Percentiles rank a stretch among this genome's conserved stretches.
Evolutionary conservation across 2,113 vertebrate species (phyloP).

Genomic region (Lagopus muta): DNA sequence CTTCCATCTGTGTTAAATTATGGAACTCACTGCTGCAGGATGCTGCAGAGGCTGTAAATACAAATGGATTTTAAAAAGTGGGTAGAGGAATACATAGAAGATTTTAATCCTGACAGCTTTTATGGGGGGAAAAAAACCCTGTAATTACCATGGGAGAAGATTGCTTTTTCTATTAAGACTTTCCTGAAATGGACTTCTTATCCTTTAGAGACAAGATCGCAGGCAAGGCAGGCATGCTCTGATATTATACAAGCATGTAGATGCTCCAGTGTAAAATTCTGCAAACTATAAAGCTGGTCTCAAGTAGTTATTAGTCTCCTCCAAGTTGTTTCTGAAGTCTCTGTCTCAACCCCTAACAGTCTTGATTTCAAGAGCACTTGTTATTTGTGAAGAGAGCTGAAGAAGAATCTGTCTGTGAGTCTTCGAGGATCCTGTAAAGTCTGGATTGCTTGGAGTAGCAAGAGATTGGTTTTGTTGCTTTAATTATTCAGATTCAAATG

Average conservation of each 20-base stretch:
- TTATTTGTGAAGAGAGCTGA: constrained; percentile 31
- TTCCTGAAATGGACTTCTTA: neutral
- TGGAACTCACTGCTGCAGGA: neutral
- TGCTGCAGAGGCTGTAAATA: neutral
- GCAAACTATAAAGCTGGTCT: neutral
- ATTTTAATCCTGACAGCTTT: neutral
- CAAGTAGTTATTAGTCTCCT: neutral
- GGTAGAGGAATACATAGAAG: neutral
- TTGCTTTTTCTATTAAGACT: neutral
- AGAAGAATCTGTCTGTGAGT: constrained; percentile 15
- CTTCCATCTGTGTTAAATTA: neutral
- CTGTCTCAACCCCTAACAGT: neutral
- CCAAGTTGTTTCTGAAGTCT: neutral
- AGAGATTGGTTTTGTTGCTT: constrained; percentile 17
- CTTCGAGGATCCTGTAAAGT: constrained; percentile 3
- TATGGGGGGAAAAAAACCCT: neutral
- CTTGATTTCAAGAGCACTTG: constrained; percentile 19
- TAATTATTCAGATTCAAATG: constrained; percentile 23
- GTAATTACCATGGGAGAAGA: neutral
- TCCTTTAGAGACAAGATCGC: neutral
- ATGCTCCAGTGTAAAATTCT: constrained; percentile 2
- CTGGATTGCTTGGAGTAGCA: constrained; percentile 27
- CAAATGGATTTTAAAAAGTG: neutral
- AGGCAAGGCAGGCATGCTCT: neutral
- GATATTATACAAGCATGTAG: neutral